Conservation (phyloP, 2,113 vertebrate species). For the Myodes glareolus region DNA sequence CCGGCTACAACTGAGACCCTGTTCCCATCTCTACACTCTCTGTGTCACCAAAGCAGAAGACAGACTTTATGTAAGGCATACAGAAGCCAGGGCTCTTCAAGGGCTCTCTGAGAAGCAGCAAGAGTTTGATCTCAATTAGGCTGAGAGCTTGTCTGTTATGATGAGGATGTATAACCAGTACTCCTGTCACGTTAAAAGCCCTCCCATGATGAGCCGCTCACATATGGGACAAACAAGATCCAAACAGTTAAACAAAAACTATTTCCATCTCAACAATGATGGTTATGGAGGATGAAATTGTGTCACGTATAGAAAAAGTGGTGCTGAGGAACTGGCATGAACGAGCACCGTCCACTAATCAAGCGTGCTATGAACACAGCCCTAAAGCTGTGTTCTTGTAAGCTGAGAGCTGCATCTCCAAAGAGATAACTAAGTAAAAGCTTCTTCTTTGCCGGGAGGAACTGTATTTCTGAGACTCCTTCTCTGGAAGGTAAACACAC, state of each 20-base stretch:
- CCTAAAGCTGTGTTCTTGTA: slow-evolving; percentile 14
- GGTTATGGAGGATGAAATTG: not conserved
- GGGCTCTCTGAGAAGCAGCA: slow-evolving; percentile 16
- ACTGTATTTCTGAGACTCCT: not conserved
- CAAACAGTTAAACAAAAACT: slow-evolving; percentile 43
- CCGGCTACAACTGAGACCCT: not conserved
- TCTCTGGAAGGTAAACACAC: slow-evolving; percentile 22
- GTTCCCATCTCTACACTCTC: not conserved
- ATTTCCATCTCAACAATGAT: not conserved
- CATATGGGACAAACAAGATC: not conserved
- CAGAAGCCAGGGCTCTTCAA: not conserved
- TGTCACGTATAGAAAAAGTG: not conserved
- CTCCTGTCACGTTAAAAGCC: not conserved
- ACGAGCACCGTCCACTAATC: slow-evolving; percentile 9
- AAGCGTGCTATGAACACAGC: not conserved
- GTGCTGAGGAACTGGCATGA: slow-evolving; percentile 43
- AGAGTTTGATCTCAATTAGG: not conserved
- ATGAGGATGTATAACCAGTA: not conserved
- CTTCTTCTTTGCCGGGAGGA: slow-evolving; percentile 17
- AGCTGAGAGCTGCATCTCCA: slow-evolving; percentile 43
- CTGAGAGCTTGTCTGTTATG: not conserved
- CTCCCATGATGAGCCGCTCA: not conserved
- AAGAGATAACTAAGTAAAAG: slow-evolving; percentile 51
- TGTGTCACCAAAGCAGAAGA: not conserved
- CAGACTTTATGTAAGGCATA: not conserved